Evolutionary conservation across 92 coral and sea anemone species (phyloP).

Genomic region (Porites evermanni): DNA sequence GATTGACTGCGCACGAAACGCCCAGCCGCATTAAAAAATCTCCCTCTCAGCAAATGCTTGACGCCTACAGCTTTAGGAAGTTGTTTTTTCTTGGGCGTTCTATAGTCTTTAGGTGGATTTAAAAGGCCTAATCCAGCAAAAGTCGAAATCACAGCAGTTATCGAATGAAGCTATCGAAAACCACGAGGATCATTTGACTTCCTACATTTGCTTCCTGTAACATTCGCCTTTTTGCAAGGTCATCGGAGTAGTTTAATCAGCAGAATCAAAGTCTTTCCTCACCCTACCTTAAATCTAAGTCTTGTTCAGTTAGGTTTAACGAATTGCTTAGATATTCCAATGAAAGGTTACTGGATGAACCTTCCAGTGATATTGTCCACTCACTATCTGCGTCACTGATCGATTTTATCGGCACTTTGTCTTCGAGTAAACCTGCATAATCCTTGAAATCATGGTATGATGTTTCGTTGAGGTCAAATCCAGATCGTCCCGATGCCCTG

Average conservation of each 20-base stretch:
- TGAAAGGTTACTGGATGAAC: not conserved
- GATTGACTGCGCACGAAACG: too few relatives aligned
- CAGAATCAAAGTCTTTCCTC: not conserved
- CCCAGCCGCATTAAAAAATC: too few relatives aligned
- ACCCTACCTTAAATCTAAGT: conserved; percentile 17
- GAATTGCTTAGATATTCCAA: conserved; percentile 3
- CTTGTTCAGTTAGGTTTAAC: conserved; percentile 22
- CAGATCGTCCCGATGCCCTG: not conserved
- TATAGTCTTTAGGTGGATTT: too few relatives aligned
- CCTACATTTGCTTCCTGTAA: too few relatives aligned
- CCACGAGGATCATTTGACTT: too few relatives aligned
- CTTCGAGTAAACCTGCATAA: not conserved
- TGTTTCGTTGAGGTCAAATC: not conserved
- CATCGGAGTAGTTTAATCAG: not conserved
- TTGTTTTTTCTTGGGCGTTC: too few relatives aligned
- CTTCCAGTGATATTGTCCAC: not conserved
- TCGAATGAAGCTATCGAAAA: too few relatives aligned
- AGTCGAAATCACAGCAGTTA: too few relatives aligned
- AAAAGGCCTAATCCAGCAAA: too few relatives aligned
- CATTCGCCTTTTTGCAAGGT: too few relatives aligned
- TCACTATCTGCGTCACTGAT: not conserved
- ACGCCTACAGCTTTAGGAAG: too few relatives aligned
- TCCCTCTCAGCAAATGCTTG: too few relatives aligned
- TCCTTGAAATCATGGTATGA: not conserved
- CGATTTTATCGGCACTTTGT: not conserved